These are phyloP conservation scores for Polymixis flavicincta DNA, from an alignment of 2,888 invertebrate species.

Conservation along the genomic window DNA sequence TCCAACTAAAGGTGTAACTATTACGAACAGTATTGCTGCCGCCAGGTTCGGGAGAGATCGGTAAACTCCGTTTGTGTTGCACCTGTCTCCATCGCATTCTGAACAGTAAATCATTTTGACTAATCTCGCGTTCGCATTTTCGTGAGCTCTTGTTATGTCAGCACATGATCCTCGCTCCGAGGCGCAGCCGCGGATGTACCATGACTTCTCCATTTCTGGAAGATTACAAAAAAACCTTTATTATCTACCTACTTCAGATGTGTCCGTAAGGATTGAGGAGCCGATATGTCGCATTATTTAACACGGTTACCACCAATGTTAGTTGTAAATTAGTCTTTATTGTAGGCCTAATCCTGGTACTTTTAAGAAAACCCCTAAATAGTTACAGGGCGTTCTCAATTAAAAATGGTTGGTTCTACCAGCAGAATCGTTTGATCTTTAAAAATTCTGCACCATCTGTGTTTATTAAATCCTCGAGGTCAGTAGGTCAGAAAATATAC, in stretches of 20 bases:
- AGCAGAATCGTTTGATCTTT: no score
- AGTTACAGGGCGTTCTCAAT: neutral
- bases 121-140: conserved; percentile 64
- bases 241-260: neutral
- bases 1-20: conserved; percentile 76
- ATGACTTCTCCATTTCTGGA: conserved; percentile 76
- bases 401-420: neutral
- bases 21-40: conserved; percentile 73
- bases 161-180: conserved; percentile 80
- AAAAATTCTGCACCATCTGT: neutral
- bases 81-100: conserved; percentile 81
- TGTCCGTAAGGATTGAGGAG: neutral
- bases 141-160: conserved; percentile 76
- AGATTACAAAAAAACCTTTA: conserved; percentile 8
- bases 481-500: neutral
- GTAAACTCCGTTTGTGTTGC: conserved; percentile 74
- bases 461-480: neutral
- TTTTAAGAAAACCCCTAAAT: neutral
- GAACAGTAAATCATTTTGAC: conserved; percentile 74
- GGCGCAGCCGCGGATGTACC: conserved; percentile 81
- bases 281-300: neutral
- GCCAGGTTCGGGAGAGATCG: conserved; percentile 72
- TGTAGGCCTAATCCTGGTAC: neutral
- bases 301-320: neutral
- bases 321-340: neutral